Conservation (phyloP, 2,113 vertebrate genomes). For the Mystacornis crossleyi region DNA sequence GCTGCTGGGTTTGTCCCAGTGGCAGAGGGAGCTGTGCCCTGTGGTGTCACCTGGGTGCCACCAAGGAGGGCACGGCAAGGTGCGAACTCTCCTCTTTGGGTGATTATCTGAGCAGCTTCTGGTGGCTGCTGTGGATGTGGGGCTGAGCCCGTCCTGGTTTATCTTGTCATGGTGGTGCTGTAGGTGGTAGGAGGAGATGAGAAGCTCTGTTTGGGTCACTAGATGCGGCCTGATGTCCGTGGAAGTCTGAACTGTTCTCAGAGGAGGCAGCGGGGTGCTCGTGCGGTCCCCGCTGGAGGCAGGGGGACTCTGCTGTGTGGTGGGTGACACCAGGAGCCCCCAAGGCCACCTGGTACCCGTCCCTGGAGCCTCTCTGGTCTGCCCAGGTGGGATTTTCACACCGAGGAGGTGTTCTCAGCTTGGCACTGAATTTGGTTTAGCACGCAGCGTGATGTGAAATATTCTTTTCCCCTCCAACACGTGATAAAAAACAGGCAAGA, state of each 20-base stretch:
- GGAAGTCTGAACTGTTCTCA: accelerated
- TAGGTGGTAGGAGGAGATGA: accelerated
- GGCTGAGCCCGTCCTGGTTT: background rate
- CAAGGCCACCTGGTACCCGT: background rate
- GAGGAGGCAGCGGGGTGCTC: background rate
- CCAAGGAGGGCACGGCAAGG: background rate
- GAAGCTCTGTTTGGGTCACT: accelerated
- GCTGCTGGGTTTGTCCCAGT: accelerated
- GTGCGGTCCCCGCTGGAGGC: accelerated
- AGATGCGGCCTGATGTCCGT: accelerated
- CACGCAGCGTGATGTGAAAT: accelerated
- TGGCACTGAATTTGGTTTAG: background rate
- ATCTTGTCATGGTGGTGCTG: accelerated
- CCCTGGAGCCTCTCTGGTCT: accelerated
- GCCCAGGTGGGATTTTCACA: too few relatives aligned
- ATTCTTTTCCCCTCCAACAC: accelerated
- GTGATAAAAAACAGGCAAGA: too few relatives aligned
- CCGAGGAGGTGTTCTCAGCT: background rate
- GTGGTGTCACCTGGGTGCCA: background rate
- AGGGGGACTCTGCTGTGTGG: accelerated
- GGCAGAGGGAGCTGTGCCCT: background rate
- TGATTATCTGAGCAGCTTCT: too few relatives aligned
- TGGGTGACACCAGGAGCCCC: background rate
- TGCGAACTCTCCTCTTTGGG: background rate
- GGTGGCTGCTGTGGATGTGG: background rate